Conservation (phyloP, 1,140 invertebrate genomes). For the Hyposmocoma kahamanoa region DNA sequence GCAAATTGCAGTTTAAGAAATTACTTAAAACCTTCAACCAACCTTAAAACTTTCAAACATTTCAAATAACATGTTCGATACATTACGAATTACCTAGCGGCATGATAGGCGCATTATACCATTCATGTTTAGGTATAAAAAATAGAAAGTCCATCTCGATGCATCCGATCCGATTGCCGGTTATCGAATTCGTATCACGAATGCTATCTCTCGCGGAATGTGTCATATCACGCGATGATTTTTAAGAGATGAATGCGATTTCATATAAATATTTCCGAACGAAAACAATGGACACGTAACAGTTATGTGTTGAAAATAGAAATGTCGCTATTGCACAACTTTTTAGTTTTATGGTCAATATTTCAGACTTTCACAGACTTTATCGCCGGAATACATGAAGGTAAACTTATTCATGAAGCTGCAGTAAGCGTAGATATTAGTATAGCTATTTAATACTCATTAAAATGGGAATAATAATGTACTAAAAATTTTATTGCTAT, state of each 20-base stretch:
- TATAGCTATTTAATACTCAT: no score
- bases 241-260: conserved; percentile 6
- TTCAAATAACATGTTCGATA: not conserved
- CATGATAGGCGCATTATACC: not conserved
- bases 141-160: conserved; percentile 30
- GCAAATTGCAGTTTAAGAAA: no score
- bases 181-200: conserved; percentile 36
- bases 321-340: conserved; percentile 11
- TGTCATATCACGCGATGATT: conserved; percentile 16
- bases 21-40: no score
- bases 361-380: no score
- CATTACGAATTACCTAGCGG: not conserved
- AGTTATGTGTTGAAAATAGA: no score
- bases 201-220: conserved; percentile 16
- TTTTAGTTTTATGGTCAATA: no score
- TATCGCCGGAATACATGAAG: no score
- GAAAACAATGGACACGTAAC: conserved; percentile 8
- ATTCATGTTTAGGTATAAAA: conserved; percentile 13
- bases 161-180: conserved; percentile 27
- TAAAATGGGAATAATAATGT: no score
- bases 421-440: no score
- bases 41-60: no score
- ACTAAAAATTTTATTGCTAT: no score
- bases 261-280: conserved; percentile 14
- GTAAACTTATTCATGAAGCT: no score